Percentiles rank a stretch among this genome's conserved stretches.
Conservation (phyloP, 1,140 invertebrate genomes). For the Drosophila auraria region DNA sequence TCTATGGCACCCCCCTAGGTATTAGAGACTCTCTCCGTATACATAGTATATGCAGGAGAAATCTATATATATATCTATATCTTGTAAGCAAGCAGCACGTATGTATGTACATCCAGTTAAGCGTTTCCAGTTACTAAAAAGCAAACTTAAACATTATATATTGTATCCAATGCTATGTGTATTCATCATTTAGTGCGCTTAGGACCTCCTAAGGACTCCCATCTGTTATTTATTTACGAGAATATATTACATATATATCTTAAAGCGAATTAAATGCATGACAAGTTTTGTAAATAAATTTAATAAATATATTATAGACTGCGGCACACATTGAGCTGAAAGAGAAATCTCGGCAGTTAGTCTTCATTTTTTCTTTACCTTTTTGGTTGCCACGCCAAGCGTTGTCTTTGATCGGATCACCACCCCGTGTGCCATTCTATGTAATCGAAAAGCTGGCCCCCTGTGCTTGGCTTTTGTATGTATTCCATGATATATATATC, state of each 20-base stretch:
- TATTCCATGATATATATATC: constrained; percentile 21
- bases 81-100: constrained; percentile 1
- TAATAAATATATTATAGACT: constrained; percentile 52
- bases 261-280: constrained; percentile 44
- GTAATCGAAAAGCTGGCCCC: constrained; percentile 27
- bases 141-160: constrained; percentile 19
- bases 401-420: constrained; percentile 11
- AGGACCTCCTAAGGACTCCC: constrained; percentile 36
- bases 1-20: constrained; percentile 14
- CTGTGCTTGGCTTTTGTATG: constrained; percentile 26
- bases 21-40: constrained; percentile 14
- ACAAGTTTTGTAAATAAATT: constrained; percentile 69
- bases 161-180: constrained; percentile 14
- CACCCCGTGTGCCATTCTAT: constrained; percentile 17
- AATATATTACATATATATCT: constrained; percentile 14
- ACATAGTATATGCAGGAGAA: constrained; percentile 33
- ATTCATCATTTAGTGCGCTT: constrained; percentile 45
- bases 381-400: constrained; percentile 34
- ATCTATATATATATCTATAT: constrained; percentile 19
- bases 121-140: constrained; percentile 61
- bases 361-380: not conserved
- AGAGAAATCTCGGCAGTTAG: no score
- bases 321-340: constrained; percentile 31
- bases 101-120: constrained; percentile 52
- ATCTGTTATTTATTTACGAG: constrained; percentile 43